phyloP scores from a whole-genome alignment of 2,113 vertebrate genomes.

The Neogobius melanostomus region DNA sequence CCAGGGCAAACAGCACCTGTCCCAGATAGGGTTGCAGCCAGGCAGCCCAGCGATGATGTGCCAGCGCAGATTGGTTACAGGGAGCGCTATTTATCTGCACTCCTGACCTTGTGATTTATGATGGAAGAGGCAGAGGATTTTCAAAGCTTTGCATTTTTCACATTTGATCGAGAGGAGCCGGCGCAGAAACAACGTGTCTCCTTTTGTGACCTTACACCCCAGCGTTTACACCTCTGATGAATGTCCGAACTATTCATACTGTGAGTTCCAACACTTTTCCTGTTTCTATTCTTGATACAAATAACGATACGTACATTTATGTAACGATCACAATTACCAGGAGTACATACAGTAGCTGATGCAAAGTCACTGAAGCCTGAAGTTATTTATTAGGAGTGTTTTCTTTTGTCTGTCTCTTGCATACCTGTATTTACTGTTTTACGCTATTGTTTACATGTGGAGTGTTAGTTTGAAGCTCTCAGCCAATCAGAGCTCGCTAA shows the following conservation, averaged over 20 bases:
- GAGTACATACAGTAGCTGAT: too few relatives aligned
- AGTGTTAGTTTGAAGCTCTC: not conserved
- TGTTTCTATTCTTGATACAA: not conserved
- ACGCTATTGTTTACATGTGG: not conserved
- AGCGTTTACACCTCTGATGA: not conserved
- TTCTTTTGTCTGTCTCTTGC: not conserved
- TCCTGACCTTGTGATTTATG: conserved; percentile 14
- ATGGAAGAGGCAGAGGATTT: conserved; percentile 8
- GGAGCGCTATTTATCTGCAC: conserved; percentile 2
- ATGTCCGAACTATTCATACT: not conserved
- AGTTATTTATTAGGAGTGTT: too few relatives aligned
- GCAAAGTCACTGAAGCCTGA: too few relatives aligned
- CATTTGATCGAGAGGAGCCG: conserved; percentile 7
- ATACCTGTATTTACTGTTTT: not conserved
- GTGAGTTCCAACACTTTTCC: not conserved
- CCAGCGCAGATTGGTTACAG: conserved; percentile 16
- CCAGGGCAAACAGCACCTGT: conserved; percentile 65
- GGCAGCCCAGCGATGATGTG: conserved; percentile 18
- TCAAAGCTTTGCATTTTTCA: conserved; percentile 3
- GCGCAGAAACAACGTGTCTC: not conserved
- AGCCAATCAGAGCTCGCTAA: not conserved
- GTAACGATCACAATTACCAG: too few relatives aligned
- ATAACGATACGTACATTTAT: not conserved
- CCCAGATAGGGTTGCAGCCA: conserved; percentile 42
- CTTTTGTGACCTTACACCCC: not conserved